These are phyloP conservation scores for Polyergus mexicanus DNA, from an alignment of 1,140 invertebrate genomes.

Conservation along the genomic window DNA sequence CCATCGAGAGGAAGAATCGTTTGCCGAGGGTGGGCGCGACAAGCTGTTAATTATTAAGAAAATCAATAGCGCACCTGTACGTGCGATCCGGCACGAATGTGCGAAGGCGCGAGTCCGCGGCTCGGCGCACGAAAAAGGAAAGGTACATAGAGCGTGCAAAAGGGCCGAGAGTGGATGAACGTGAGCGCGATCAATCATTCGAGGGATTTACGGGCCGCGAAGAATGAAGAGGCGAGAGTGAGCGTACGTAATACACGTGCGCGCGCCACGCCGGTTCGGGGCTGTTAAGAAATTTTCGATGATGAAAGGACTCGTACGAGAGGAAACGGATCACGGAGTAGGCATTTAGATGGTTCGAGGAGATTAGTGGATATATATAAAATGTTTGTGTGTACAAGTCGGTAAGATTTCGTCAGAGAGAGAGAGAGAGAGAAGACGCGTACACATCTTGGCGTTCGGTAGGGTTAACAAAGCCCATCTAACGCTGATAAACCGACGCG, in stretches of 20 bases:
- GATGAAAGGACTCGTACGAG: constrained; percentile 64
- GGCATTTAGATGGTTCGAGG: constrained; percentile 60
- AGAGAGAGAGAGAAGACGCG: constrained; percentile 33
- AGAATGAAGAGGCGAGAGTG: constrained; percentile 54
- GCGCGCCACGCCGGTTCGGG: constrained; percentile 10
- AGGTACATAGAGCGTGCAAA: constrained; percentile 65
- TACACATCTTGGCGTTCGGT: neutral
- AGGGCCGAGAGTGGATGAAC: constrained; percentile 64
- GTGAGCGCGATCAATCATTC: constrained; percentile 71
- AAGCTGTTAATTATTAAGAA: constrained; percentile 74
- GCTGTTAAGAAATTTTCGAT: constrained; percentile 73
- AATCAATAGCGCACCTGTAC: constrained; percentile 62
- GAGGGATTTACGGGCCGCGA: constrained; percentile 60
- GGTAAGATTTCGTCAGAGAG: constrained; percentile 3
- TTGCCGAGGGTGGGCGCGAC: constrained; percentile 52
- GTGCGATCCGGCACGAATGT: constrained; percentile 11
- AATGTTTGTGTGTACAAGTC: constrained; percentile 6
- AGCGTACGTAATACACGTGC: constrained; percentile 40
- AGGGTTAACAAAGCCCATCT: neutral
- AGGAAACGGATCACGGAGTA: constrained; percentile 54
- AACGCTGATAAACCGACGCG: constrained; percentile 42
- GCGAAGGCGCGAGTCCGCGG: constrained; percentile 20
- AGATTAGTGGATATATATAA: constrained; percentile 63
- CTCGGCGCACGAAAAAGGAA: constrained; percentile 62
- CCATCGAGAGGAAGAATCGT: constrained; percentile 39